A percentile compares a stretch with the other conserved stretches of the same genome.
phyloP scores from a whole-genome alignment of 2,888 invertebrate species.

The Stegophylla sp. region DNA sequence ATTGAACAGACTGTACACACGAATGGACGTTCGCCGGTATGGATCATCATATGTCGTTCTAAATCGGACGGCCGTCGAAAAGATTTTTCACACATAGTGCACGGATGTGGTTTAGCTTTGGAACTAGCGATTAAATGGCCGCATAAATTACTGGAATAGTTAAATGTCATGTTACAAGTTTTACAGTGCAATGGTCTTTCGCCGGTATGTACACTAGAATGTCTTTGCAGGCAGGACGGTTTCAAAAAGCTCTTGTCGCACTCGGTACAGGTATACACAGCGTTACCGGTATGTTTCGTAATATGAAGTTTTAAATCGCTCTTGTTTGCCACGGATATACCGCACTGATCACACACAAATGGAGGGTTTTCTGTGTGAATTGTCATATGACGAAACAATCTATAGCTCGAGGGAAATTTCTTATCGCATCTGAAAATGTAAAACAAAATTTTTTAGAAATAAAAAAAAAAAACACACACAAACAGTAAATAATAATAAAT shows the following conservation, averaged over 20 bases:
- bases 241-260: constrained; percentile 61
- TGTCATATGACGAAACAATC: constrained; percentile 60
- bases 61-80: constrained; percentile 61
- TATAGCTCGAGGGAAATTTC: constrained; percentile 59
- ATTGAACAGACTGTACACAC: constrained; percentile 62
- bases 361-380: constrained; percentile 60
- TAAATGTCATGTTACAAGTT: constrained; percentile 61
- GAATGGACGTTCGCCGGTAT: constrained; percentile 64
- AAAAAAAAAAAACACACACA: background rate
- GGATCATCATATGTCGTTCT: constrained; percentile 61
- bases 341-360: constrained; percentile 60
- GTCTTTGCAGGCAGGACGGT: constrained; percentile 61
- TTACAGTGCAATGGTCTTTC: constrained; percentile 61
- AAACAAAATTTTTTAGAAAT: too few species aligned
- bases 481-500: background rate
- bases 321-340: constrained; percentile 60
- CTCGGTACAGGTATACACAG: constrained; percentile 60
- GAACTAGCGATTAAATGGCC: constrained; percentile 61
- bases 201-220: constrained; percentile 61
- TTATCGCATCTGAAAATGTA: constrained; percentile 56
- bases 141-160: constrained; percentile 61
- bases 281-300: constrained; percentile 61
- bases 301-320: constrained; percentile 61
- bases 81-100: constrained; percentile 61
- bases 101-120: constrained; percentile 61